Percentiles rank a stretch among this genome's conserved stretches.
phyloP scores from a whole-genome alignment of 2,888 invertebrate genomes.

The Clistopyga incitator region DNA sequence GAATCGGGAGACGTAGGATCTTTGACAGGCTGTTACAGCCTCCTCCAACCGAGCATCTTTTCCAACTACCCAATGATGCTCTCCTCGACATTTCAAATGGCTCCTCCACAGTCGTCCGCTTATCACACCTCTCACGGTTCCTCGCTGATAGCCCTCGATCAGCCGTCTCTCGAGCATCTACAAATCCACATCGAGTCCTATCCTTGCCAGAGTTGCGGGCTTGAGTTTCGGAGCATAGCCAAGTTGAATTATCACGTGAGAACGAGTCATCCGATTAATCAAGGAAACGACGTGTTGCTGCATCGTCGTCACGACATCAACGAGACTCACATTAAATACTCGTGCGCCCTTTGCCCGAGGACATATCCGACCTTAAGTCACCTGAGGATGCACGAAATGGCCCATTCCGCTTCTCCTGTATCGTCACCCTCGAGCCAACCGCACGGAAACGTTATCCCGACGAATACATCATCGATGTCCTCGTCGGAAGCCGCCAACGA shows the following conservation, averaged over 20 bases:
- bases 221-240: conserved; percentile 80
- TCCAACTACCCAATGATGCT: conserved; percentile 77
- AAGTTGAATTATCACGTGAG: conserved; percentile 82
- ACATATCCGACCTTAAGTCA: conserved; percentile 79
- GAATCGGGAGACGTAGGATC: conserved; percentile 77
- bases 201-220: conserved; percentile 80
- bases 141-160: conserved; percentile 68
- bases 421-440: conserved; percentile 62
- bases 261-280: conserved; percentile 75
- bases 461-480: conserved; percentile 35
- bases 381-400: conserved; percentile 80
- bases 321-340: conserved; percentile 75
- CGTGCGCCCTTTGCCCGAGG: conserved; percentile 79
- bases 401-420: conserved; percentile 71
- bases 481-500: conserved; percentile 66
- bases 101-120: conserved; percentile 67
- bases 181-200: conserved; percentile 78
- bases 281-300: conserved; percentile 62
- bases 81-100: conserved; percentile 75
- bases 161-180: conserved; percentile 74
- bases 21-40: conserved; percentile 73
- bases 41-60: conserved; percentile 77
- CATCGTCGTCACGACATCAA: conserved; percentile 70
- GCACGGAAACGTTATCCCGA: conserved; percentile 29
- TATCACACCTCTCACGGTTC: conserved; percentile 70